Conservation (phyloP, 2,113 vertebrate species). For the Zootoca vivipara region DNA sequence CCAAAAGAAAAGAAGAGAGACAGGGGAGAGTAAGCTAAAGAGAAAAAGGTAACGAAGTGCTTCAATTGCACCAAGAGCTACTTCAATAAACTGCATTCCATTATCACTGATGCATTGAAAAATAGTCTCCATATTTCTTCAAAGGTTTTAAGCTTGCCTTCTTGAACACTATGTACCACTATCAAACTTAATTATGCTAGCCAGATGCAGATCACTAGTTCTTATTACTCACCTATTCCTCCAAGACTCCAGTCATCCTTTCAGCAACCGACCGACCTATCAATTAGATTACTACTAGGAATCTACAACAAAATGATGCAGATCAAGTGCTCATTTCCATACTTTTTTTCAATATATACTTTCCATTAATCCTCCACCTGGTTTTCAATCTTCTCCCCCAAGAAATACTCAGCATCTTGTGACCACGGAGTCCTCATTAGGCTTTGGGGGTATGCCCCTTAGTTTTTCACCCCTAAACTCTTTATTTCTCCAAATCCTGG, state of each 20-base stretch:
- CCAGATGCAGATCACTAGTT: not conserved
- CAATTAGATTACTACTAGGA: not conserved
- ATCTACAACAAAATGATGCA: not conserved
- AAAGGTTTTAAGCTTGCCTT: not conserved
- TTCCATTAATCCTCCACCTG: not conserved
- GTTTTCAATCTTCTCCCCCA: not conserved
- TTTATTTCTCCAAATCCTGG: not conserved
- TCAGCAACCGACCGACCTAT: not conserved
- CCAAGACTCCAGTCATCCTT: not conserved
- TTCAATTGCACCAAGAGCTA: not conserved
- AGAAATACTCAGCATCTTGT: not conserved
- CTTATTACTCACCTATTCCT: not conserved
- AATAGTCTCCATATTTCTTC: not conserved
- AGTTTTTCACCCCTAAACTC: not conserved
- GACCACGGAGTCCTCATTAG: not conserved
- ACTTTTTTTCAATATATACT: not conserved
- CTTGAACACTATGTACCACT: not conserved
- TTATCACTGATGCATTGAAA: not conserved
- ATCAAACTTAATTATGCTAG: not conserved
- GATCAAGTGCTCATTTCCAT: not conserved
- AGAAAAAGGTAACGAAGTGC: not conserved
- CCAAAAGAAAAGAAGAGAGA: not conserved
- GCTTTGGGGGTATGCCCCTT: not conserved
- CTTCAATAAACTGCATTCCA: not conserved
- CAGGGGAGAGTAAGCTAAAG: not conserved